phyloP scores from a whole-genome alignment of 1,140 invertebrate species.

The Solenopsis invicta region DNA sequence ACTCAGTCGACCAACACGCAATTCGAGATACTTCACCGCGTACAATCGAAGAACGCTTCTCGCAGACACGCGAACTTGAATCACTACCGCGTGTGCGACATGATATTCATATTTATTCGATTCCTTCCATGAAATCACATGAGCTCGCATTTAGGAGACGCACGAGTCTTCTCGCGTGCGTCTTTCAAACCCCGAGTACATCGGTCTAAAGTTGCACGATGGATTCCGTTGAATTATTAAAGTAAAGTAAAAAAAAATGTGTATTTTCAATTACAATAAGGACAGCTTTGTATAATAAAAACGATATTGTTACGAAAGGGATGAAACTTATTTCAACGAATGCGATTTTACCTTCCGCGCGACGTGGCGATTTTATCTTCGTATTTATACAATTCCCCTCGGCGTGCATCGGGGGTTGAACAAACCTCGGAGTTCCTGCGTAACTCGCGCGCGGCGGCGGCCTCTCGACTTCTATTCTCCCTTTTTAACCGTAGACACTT shows the following conservation, averaged over 20 bases:
- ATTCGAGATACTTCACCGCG: background rate
- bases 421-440: constrained; percentile 7
- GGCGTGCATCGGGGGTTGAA: constrained; percentile 33
- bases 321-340: constrained; percentile 21
- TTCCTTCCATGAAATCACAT: background rate
- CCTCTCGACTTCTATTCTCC: constrained; percentile 14
- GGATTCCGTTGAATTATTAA: background rate
- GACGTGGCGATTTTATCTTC: constrained; percentile 17
- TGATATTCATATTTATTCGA: constrained; percentile 14
- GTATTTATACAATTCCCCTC: constrained; percentile 44
- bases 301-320: background rate
- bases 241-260: background rate
- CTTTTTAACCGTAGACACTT: constrained; percentile 46
- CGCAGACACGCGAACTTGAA: background rate
- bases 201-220: background rate
- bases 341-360: background rate
- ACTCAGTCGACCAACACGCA: background rate
- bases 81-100: background rate
- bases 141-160: background rate
- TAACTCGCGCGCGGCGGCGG: background rate
- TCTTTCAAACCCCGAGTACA: background rate
- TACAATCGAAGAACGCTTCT: constrained; percentile 4
- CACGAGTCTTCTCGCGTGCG: background rate
- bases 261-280: background rate
- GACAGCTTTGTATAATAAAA: background rate